Percentiles rank a stretch among this genome's conserved stretches.
phyloP scores from a whole-genome alignment of 2,888 invertebrate genomes.

The Oscheius myriophilus region DNA sequence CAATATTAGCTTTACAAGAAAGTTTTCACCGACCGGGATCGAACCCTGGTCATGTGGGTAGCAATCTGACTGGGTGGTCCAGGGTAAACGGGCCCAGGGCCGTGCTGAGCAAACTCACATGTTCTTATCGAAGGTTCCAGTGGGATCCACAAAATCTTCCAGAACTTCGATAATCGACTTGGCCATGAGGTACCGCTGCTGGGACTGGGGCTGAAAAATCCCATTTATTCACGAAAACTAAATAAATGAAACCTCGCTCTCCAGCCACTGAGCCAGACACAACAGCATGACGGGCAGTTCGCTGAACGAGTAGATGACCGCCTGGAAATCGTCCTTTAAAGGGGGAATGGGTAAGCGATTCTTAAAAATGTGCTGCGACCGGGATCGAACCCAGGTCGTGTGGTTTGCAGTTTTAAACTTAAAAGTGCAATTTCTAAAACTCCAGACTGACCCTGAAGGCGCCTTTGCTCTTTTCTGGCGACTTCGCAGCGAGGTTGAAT shows the following conservation, averaged over 20 bases:
- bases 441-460: no score
- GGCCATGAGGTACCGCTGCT: background rate
- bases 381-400: no score
- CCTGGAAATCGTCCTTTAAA: background rate
- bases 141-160: background rate
- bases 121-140: background rate
- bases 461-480: background rate
- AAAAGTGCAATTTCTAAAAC: no score
- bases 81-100: no score
- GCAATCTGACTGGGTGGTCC: no score
- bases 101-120: background rate
- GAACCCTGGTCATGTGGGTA: no score
- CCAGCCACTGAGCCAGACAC: slow-evolving; percentile 27
- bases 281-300: slow-evolving; percentile 20
- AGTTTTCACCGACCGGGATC: no score
- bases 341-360: no score
- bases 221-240: background rate
- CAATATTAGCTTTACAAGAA: no score
- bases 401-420: no score
- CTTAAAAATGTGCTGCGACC: no score
- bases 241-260: slow-evolving; percentile 2
- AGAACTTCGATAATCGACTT: slow-evolving; percentile 1
- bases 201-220: slow-evolving; percentile 3
- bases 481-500: background rate
- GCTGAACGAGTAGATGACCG: slow-evolving; percentile 4